Conservation (phyloP, 2,888 invertebrate genomes). For the Pseudococcus viburni region DNA sequence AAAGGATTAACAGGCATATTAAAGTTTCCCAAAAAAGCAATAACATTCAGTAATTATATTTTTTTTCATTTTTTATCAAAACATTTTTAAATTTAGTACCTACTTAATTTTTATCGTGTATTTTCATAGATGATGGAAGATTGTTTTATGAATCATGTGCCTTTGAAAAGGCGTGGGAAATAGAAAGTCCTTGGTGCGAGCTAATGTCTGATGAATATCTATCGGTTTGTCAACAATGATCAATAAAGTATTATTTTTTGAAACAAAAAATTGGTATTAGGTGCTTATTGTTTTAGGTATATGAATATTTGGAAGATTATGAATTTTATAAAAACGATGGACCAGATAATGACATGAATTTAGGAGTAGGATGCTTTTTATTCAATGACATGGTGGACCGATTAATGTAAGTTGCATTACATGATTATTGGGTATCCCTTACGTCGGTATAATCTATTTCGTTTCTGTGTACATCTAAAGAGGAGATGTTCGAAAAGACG, state of each 20-base stretch:
- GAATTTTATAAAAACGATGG: conserved; percentile 88
- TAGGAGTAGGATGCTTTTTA: conserved; percentile 82
- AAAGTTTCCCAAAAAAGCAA: conserved; percentile 74
- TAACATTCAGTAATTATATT: conserved; percentile 74
- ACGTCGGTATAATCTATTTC: not conserved
- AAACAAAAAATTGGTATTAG: too few species aligned
- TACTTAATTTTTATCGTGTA: not conserved
- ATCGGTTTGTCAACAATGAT: not conserved
- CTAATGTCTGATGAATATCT: conserved; percentile 74
- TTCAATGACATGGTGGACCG: conserved; percentile 80
- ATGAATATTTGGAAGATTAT: conserved; percentile 85
- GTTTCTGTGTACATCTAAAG: not conserved
- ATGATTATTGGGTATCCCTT: not conserved
- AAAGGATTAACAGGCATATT: conserved; percentile 76
- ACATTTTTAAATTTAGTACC: not conserved
- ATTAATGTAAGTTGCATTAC: conserved; percentile 76
- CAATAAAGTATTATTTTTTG: too few species aligned
- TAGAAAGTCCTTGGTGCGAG: conserved; percentile 82
- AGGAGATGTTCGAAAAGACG: not conserved
- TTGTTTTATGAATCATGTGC: conserved; percentile 83
- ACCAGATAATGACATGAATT: conserved; percentile 82
- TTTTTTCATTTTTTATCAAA: conserved; percentile 8
- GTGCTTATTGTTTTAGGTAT: conserved; percentile 72
- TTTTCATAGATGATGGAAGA: conserved; percentile 75
- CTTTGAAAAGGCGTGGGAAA: conserved; percentile 86